These are phyloP conservation scores for Cricetomys ansorgei DNA, from an alignment of 2,113 vertebrate species.

Conservation along the genomic window DNA sequence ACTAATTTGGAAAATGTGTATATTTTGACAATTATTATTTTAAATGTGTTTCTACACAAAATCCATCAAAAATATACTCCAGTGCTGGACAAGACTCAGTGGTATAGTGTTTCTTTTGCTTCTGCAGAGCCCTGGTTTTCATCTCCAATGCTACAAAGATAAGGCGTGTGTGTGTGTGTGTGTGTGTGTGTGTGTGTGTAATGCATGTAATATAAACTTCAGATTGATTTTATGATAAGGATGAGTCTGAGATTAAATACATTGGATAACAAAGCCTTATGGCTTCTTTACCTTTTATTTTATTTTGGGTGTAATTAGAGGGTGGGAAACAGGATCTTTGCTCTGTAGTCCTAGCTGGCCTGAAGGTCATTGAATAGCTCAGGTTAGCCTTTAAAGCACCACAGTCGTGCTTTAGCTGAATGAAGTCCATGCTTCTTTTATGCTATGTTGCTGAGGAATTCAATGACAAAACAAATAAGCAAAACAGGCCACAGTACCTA, in stretches of 20 bases:
- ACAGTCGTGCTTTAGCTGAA: neutral
- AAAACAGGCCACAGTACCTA: neutral
- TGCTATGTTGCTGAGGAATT: slow-evolving; percentile 24
- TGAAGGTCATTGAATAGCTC: neutral
- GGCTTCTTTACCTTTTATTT: slow-evolving; percentile 16
- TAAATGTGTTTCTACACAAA: neutral
- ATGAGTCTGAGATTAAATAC: neutral
- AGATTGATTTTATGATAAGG: slow-evolving; percentile 14
- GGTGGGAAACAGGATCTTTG: neutral
- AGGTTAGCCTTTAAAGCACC: neutral
- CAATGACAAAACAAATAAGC: slow-evolving; percentile 13
- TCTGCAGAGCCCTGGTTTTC: neutral
- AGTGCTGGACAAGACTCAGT: neutral
- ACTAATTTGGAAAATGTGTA: neutral
- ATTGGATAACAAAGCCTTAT: neutral
- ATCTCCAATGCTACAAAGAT: neutral
- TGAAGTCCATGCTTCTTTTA: neutral
- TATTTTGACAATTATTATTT: neutral
- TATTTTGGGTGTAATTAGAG: neutral
- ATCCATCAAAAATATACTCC: neutral
- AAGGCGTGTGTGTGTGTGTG: neutral
- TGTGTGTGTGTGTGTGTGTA: neutral
- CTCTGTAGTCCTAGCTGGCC: neutral
- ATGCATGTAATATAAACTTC: neutral
- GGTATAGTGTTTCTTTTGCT: neutral